Evolutionary conservation across 2,113 vertebrate species (phyloP).

Genomic region (Nesoenas mayeri): DNA sequence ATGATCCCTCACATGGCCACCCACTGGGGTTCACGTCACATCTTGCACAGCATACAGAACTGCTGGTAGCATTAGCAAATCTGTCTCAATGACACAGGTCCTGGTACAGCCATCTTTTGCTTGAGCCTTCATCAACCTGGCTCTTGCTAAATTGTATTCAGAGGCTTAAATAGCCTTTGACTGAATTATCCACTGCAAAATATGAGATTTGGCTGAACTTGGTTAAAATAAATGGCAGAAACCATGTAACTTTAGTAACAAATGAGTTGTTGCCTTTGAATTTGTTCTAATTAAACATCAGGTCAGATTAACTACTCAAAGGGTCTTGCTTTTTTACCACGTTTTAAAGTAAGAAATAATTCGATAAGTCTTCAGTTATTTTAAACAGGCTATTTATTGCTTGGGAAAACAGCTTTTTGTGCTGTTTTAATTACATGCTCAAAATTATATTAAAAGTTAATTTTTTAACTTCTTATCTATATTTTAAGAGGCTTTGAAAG

Average conservation of each 20-base stretch:
- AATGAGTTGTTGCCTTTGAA: neutral
- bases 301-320: neutral
- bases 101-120: neutral
- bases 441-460: neutral
- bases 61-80: neutral
- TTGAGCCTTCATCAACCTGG: neutral
- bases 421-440: constrained; percentile 21
- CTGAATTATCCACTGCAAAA: neutral
- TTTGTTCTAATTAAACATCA: constrained; percentile 25
- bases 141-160: neutral
- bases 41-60: neutral
- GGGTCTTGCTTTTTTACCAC: neutral
- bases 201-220: neutral
- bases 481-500: constrained; percentile 40
- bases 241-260: neutral
- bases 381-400: neutral
- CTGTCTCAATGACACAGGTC: neutral
- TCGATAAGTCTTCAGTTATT: constrained; percentile 15
- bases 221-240: neutral
- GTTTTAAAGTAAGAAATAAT: neutral
- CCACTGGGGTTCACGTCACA: rapidly evolving
- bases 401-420: constrained; percentile 39
- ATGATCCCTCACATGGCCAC: neutral
- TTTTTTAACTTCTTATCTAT: constrained; percentile 12
- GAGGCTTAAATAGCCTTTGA: neutral